phyloP scores from a whole-genome alignment of 1,140 invertebrate species.

The Ganaspis sp. region DNA sequence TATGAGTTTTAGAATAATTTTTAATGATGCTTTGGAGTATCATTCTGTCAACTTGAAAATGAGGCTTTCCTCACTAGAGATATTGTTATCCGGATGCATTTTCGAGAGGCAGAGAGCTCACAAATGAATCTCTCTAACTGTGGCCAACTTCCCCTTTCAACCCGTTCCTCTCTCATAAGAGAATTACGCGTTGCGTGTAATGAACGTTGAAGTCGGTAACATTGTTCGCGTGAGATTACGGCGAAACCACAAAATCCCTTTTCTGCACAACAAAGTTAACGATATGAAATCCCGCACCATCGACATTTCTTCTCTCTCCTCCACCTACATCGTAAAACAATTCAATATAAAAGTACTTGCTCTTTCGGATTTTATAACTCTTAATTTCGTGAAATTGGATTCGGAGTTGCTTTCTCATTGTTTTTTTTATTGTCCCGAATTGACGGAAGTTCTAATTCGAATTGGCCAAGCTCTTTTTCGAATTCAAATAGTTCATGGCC shows the following conservation, averaged over 20 bases:
- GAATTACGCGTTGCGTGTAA: constrained; percentile 51
- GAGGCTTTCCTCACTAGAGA: neutral
- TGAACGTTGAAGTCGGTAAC: constrained; percentile 43
- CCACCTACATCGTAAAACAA: no score
- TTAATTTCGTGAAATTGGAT: no score
- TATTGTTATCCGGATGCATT: constrained; percentile 26
- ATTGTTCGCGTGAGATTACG: constrained; percentile 50
- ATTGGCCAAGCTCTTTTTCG: no score
- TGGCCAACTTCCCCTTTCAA: constrained; percentile 38
- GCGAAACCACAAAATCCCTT: constrained; percentile 50
- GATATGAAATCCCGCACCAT: neutral
- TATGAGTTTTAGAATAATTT: neutral
- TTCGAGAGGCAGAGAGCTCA: constrained; percentile 40
- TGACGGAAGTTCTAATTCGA: no score
- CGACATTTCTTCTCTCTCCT: no score
- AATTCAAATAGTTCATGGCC: no score
- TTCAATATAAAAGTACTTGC: no score
- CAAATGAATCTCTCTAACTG: constrained; percentile 51
- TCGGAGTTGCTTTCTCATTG: no score
- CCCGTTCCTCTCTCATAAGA: constrained; percentile 28
- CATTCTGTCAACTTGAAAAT: neutral
- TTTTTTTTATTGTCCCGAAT: no score
- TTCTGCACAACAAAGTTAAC: constrained; percentile 29
- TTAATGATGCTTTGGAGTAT: neutral
- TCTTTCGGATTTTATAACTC: no score